Evolutionary conservation across 2,888 invertebrate genomes (phyloP), one percentile per base, ranked within the genome.

Genomic region (Agapetus fuscipes): DNA sequence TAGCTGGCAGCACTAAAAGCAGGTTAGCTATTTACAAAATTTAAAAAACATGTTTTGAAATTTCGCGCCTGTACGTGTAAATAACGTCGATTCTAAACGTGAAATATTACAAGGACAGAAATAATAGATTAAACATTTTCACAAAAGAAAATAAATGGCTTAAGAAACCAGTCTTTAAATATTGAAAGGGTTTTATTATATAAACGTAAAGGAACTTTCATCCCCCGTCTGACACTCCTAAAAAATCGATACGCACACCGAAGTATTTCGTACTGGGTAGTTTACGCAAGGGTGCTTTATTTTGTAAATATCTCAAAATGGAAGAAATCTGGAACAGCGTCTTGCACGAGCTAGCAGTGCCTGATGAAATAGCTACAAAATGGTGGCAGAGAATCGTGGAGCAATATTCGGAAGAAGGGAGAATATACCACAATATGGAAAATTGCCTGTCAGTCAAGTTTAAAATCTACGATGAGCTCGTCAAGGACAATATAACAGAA

Each of bases 381-480:
- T 47, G 47, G 47, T 47, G 47, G 47, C 27, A 37, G 10, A 41
- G 44, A 36, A 44, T 47, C 15, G 32, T 31, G 2, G 32, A 17
- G 3, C 47, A 47, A 12, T 47, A 47, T 37, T 33, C 47, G 12
- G 44, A 47, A 26, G 33, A 25, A 9, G 15, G 20, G 9, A 33
- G 47, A 31, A 42, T 47, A 10, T 47, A 47, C 30, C 47, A 47
- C 41, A 47, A 41, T 37, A 43, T 47, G 39, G 47, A 44, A 13
- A 45, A 45, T n/a, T 39, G 42, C 34, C 36, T 47, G 27, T 11
- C 26, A 15, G 35, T 37, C 11, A 47, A 47, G 27, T 38, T 44
- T 26, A 34, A 38, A 11, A 42, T 43, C 12, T 47, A 47, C 30
- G 39, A 47, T 10, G 39, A 32, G 12, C 39, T 47, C 35, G 34